Conservation (phyloP, 2,113 vertebrate genomes). For the Isurus oxyrinchus region DNA sequence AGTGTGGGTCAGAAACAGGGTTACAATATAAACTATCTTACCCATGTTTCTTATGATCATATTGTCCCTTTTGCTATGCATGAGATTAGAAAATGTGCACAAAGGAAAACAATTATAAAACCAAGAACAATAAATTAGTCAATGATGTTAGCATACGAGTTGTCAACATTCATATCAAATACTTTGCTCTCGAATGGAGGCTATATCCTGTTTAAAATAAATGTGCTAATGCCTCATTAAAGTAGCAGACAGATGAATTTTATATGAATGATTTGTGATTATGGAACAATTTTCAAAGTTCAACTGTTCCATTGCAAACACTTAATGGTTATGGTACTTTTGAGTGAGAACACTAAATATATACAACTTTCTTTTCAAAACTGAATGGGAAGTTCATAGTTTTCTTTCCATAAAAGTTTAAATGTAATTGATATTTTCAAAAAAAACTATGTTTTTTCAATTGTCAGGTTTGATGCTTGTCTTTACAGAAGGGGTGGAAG, state of each 20-base stretch:
- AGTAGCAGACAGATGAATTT: background rate
- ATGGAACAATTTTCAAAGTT: background rate
- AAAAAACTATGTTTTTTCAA: background rate
- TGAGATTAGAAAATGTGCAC: background rate
- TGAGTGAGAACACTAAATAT: background rate
- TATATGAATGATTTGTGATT: background rate
- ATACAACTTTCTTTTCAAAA: background rate
- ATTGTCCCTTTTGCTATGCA: background rate
- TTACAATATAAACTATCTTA: background rate
- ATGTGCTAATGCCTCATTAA: background rate
- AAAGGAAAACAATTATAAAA: background rate
- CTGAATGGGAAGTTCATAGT: background rate
- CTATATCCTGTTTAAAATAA: background rate
- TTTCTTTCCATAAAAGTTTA: background rate
- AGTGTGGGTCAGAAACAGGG: no score
- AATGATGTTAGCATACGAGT: background rate
- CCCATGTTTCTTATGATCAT: background rate
- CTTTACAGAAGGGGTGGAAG: background rate
- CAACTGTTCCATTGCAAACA: background rate
- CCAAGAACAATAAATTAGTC: background rate
- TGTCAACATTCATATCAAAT: background rate
- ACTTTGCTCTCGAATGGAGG: background rate
- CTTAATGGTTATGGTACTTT: background rate
- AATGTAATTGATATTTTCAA: background rate
- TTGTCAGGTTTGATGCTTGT: background rate